Evolutionary conservation across 1,140 invertebrate species (phyloP).

Genomic region (Zaprionus taronus): DNA sequence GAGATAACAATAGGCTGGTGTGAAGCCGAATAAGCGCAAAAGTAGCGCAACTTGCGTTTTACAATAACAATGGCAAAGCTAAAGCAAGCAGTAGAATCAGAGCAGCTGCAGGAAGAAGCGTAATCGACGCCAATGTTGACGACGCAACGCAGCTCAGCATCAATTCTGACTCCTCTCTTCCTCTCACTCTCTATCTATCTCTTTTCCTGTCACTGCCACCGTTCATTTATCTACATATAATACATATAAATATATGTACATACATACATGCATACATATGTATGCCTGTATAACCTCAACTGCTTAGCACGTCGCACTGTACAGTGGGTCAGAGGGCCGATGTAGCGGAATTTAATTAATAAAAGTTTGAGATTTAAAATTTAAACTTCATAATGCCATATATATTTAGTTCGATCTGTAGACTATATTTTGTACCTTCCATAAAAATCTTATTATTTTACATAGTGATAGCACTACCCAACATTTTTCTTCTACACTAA

Average conservation of each 20-base stretch:
- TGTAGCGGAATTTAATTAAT: no score
- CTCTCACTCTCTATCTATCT: neutral
- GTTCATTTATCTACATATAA: neutral
- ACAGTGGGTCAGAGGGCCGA: no score
- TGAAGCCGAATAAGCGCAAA: conserved; percentile 78
- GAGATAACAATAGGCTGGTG: conserved; percentile 24
- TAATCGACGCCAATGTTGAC: conserved; percentile 55
- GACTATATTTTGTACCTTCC: no score
- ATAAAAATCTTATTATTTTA: no score
- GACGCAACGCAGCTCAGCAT: conserved; percentile 11
- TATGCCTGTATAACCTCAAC: conserved; percentile 1
- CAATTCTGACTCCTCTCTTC: neutral
- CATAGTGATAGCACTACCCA: no score
- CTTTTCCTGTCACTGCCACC: no score
- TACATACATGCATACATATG: conserved; percentile 4
- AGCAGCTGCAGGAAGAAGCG: conserved; percentile 20
- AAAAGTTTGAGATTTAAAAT: no score
- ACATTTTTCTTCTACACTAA: no score
- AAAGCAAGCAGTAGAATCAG: conserved; percentile 28
- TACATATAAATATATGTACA: conserved; percentile 1
- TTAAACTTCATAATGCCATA: no score
- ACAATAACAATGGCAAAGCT: conserved; percentile 51
- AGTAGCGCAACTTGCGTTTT: conserved; percentile 77
- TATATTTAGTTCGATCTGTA: no score
- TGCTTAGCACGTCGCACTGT: conserved; percentile 12